These are phyloP conservation scores for Epinephelus cyanopodus DNA, from an alignment of 2,113 vertebrate genomes.

Conservation along the genomic window DNA sequence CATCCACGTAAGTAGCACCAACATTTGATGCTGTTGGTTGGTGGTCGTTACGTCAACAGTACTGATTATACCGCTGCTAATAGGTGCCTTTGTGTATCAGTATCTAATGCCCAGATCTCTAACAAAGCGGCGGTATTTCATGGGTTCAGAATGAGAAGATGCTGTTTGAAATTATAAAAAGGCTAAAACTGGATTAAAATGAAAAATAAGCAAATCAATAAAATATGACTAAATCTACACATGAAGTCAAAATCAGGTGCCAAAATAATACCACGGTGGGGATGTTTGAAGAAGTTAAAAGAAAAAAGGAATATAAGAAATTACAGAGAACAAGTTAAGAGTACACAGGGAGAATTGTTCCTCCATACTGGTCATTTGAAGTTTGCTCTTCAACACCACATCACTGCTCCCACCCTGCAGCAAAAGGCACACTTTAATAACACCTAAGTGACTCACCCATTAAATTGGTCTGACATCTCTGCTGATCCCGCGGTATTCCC, in stretches of 20 bases:
- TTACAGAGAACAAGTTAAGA: slow-evolving; percentile 21
- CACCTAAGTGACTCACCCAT: slow-evolving; percentile 82
- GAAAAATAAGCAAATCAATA: background rate
- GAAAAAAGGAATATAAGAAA: slow-evolving; percentile 14
- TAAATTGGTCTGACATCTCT: slow-evolving; percentile 80
- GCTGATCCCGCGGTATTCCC: slow-evolving; percentile 78
- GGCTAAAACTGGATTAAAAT: background rate
- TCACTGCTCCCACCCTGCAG: slow-evolving; percentile 62
- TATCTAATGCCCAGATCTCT: too few relatives aligned
- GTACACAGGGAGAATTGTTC: slow-evolving; percentile 15
- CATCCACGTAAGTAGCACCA: too few relatives aligned
- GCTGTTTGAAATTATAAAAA: background rate
- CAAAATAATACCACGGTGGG: background rate
- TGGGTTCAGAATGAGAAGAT: too few relatives aligned
- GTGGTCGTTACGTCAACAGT: too few relatives aligned
- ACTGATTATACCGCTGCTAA: too few relatives aligned
- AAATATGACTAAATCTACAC: background rate
- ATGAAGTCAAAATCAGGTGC: background rate
- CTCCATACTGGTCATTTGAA: slow-evolving; percentile 66
- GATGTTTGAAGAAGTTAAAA: background rate
- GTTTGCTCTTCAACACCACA: slow-evolving; percentile 71
- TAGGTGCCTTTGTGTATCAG: too few relatives aligned
- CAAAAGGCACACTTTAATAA: slow-evolving; percentile 74
- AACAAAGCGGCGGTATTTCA: too few relatives aligned
- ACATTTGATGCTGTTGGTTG: too few relatives aligned